phyloP scores from a whole-genome alignment of 1,140 invertebrate species.

The silkworm (Bombyx mori) region DNA sequence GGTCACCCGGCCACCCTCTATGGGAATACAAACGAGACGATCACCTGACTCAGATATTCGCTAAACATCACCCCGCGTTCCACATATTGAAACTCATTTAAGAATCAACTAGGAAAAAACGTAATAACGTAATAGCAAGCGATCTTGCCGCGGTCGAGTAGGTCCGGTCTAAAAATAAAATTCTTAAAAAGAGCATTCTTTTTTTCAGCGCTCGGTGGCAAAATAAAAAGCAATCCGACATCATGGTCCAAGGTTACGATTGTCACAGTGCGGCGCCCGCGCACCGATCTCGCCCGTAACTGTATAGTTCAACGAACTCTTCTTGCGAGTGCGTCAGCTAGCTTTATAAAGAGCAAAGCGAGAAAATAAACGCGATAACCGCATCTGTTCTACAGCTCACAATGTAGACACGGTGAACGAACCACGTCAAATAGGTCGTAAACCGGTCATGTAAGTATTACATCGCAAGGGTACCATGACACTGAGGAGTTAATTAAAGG shows the following conservation, averaged over 20 bases:
- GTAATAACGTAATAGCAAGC: neutral
- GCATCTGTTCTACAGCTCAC: slow-evolving; percentile 40
- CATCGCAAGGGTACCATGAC: slow-evolving; percentile 34
- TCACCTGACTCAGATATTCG: slow-evolving; percentile 21
- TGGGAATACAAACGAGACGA: slow-evolving; percentile 18
- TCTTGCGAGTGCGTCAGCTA: slow-evolving; percentile 51
- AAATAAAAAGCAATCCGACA: slow-evolving; percentile 13
- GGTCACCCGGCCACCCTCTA: slow-evolving; percentile 6
- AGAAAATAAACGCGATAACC: slow-evolving; percentile 64
- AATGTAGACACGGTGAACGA: slow-evolving; percentile 45
- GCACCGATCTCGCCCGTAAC: slow-evolving; percentile 27
- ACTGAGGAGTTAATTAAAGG: slow-evolving; percentile 26
- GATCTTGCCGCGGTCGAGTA: slow-evolving; percentile 7
- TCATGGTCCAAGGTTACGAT: slow-evolving; percentile 30
- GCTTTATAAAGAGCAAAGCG: slow-evolving; percentile 61
- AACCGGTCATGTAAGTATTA: slow-evolving; percentile 37
- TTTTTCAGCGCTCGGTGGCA: slow-evolving; percentile 3
- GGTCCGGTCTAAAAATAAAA: slow-evolving; percentile 1
- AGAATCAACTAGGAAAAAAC: slow-evolving; percentile 1
- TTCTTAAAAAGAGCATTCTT: slow-evolving; percentile 1
- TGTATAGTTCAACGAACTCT: slow-evolving; percentile 46
- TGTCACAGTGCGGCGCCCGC: slow-evolving; percentile 26
- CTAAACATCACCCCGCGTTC: slow-evolving; percentile 7
- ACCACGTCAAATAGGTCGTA: slow-evolving; percentile 48
- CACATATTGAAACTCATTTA: slow-evolving; percentile 6